phyloP scores from a whole-genome alignment of 2,113 vertebrate genomes.

The Fulmarus glacialis region DNA sequence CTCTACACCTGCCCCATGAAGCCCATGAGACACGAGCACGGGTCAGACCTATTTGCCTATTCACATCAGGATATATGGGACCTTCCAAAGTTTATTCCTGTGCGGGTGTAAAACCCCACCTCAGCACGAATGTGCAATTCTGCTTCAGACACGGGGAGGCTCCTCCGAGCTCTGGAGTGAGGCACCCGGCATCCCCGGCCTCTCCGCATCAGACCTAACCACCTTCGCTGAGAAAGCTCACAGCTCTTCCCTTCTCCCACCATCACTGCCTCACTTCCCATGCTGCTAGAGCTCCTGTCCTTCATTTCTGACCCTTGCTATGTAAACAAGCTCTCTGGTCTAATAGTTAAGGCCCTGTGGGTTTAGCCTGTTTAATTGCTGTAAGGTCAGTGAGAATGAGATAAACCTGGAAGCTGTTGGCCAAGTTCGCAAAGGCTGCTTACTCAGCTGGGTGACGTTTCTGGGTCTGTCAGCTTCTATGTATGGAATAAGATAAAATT shows the following conservation, averaged over 20 bases:
- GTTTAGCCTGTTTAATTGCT: neutral
- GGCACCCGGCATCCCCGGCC: neutral
- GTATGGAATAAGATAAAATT: neutral
- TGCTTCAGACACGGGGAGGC: neutral
- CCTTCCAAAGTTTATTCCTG: neutral
- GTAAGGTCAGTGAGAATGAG: neutral
- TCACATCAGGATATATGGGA: neutral
- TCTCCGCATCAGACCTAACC: neutral
- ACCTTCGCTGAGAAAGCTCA: neutral
- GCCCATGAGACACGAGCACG: neutral
- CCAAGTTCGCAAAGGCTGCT: neutral
- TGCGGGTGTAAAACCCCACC: neutral
- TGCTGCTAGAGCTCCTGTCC: neutral
- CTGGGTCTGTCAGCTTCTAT: neutral
- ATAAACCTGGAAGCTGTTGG: neutral
- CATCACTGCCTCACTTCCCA: neutral
- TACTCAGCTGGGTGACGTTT: neutral
- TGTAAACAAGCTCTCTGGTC: neutral
- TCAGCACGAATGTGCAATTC: neutral
- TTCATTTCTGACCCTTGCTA: neutral
- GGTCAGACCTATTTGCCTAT: neutral
- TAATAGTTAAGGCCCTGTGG: neutral
- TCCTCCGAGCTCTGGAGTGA: neutral
- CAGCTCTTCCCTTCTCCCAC: neutral
- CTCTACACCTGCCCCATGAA: neutral